Base-by-base conservation (phyloP, 2,113 vertebrate genomes). In the Porphyrio hochstetteri region DNA sequence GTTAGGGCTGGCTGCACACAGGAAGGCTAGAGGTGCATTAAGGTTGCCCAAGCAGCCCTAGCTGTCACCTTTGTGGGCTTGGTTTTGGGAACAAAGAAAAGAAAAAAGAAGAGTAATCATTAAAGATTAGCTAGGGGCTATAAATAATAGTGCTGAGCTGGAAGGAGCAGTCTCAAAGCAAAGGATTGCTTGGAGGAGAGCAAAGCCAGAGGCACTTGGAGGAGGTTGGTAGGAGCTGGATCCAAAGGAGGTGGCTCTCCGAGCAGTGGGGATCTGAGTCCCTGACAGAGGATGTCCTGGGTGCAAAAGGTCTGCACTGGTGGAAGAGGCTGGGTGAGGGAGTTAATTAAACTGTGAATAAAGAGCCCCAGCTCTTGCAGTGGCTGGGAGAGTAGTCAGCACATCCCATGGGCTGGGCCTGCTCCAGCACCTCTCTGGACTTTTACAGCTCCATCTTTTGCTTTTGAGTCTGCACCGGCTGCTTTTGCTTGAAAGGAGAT, bases 91-190 rank as follows among this genome's bases (percentile, higher is more conserved):
- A 65, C 72, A 60, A 52, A 0, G 23, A 82, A 95, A 42, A 42
- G 70, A 40, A 67, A 76, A 60, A 52, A 0, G 20, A 82, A 95
- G 74, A 74, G 91, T 92, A 91, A 89, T 93, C 48, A 40, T 79
- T 89, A 64, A 91, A 96, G 95, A 95, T 92, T 91, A 95, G 57
- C 81, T 65, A 29, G 40, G 82, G 93, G 74, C 94, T 95, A 95
- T 95, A 97, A 97, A 97, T 96, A 97, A 95, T 82, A 91, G 53
- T 95, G 94, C 96, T 97, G 95, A 96, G 94, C 93, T 95, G 77
- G 86, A 87, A 93, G 89, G 86, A 93, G 63, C 59, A 40, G 79
- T 40, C 86, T 89, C 86, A 68, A 20, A 84, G 84, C 74, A 33
- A 36, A 52, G 86, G 82, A 33, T 59, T 77, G 91, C 68, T 70